phyloP scores from a whole-genome alignment of 2,888 invertebrate species.

The Uloborus plumipes region DNA sequence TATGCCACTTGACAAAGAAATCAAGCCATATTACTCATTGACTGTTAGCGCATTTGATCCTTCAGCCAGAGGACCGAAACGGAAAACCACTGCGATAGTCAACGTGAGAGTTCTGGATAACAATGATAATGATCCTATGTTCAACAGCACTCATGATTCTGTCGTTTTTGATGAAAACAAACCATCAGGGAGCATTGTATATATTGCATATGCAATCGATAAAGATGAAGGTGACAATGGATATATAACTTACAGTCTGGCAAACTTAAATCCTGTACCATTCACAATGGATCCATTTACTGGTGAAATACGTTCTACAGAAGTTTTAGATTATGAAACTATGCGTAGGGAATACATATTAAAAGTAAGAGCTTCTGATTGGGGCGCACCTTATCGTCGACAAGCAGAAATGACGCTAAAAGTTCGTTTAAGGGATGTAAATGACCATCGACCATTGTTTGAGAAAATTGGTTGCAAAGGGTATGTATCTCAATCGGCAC shows the following conservation, averaged over 20 bases:
- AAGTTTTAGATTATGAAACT: constrained; percentile 89
- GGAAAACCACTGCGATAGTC: constrained; percentile 84
- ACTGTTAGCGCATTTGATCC: constrained; percentile 92
- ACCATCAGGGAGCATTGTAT: constrained; percentile 86
- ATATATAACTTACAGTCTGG: constrained; percentile 93
- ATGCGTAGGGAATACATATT: constrained; percentile 85
- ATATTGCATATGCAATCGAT: constrained; percentile 87
- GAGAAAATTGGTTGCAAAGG: constrained; percentile 84
- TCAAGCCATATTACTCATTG: constrained; percentile 84
- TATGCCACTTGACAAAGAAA: constrained; percentile 86
- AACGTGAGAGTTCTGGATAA: constrained; percentile 89
- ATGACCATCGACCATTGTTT: constrained; percentile 90
- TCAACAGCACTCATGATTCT: constrained; percentile 74
- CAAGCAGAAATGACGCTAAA: constrained; percentile 90
- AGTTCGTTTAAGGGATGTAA: constrained; percentile 86
- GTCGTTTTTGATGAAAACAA: constrained; percentile 89
- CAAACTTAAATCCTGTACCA: constrained; percentile 90
- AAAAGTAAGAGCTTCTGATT: constrained; percentile 91
- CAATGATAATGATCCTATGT: constrained; percentile 94
- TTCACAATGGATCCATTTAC: constrained; percentile 96
- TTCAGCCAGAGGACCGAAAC: constrained; percentile 86
- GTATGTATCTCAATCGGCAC: constrained; percentile 81
- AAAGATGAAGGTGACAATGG: constrained; percentile 94
- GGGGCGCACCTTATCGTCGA: constrained; percentile 90
- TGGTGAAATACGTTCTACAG: constrained; percentile 87